Conservation (phyloP, 2,888 invertebrate genomes). For the Iphiclides podalirius region DNA sequence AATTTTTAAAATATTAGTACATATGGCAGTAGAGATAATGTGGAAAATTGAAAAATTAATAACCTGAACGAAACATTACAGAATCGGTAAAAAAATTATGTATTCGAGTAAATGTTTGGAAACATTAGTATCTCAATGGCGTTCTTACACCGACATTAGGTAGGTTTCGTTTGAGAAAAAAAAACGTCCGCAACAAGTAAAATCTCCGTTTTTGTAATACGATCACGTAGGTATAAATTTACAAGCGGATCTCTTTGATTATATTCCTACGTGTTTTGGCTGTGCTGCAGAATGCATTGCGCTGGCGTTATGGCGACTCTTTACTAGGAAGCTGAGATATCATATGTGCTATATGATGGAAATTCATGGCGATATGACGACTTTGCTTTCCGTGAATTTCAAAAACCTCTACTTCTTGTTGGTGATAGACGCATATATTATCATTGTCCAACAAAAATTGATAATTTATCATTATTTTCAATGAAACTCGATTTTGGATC, state of each 20-base stretch:
- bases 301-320: constrained; percentile 42
- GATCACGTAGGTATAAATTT: constrained; percentile 53
- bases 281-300: constrained; percentile 42
- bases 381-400: no score
- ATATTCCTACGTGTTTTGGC: constrained; percentile 55
- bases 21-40: no score
- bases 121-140: constrained; percentile 5
- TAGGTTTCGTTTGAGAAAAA: constrained; percentile 27
- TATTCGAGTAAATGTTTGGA: background rate
- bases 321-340: constrained; percentile 16
- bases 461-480: no score
- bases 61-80: no score
- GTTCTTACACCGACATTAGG: constrained; percentile 3
- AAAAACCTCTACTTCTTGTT: no score
- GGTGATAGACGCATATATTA: no score
- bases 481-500: no score
- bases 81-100: no score
- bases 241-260: constrained; percentile 62
- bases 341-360: constrained; percentile 4
- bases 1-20: no score
- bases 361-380: background rate
- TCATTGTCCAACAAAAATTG: no score
- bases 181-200: constrained; percentile 33
- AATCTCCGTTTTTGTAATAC: constrained; percentile 42
- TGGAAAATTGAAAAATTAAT: no score